Conservation (phyloP, 2,113 vertebrate genomes). For the Athene cunicularia region DNA sequence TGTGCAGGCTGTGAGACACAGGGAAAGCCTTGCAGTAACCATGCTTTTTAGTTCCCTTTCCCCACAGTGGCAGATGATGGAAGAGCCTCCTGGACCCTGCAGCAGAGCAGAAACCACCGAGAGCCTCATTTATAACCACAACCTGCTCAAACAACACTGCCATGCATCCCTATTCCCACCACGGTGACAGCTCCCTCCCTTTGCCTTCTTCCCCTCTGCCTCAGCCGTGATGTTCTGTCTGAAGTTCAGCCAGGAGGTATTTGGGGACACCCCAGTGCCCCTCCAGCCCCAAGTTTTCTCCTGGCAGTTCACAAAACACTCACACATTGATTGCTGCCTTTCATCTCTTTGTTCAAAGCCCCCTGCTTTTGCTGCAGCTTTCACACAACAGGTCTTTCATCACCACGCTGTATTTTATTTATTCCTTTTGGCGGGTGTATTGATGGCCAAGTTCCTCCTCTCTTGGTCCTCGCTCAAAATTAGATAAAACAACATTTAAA, state of each 20-base stretch:
- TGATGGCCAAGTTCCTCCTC: conserved; percentile 7
- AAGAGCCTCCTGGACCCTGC: background rate
- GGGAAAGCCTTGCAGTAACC: background rate
- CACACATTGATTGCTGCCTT: conserved; percentile 17
- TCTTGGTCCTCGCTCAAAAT: background rate
- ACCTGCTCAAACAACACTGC: background rate
- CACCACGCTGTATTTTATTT: background rate
- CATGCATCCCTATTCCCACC: background rate
- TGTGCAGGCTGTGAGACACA: background rate
- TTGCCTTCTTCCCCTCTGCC: background rate
- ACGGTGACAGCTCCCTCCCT: background rate
- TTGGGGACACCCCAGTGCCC: background rate
- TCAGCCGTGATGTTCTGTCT: fast-evolving
- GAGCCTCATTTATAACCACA: background rate
- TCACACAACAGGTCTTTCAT: conserved; percentile 52
- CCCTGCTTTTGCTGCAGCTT: background rate
- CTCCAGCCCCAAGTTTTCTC: background rate
- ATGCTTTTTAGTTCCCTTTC: background rate
- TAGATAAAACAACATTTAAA: conserved; percentile 2
- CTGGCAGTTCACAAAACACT: background rate
- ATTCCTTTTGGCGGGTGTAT: background rate
- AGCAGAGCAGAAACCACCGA: background rate
- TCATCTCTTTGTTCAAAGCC: conserved; percentile 38
- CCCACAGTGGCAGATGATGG: background rate
- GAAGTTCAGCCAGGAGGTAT: background rate